Evolutionary conservation across 2,888 invertebrate genomes (phyloP).

Genomic region (Pimpla rufipes): DNA sequence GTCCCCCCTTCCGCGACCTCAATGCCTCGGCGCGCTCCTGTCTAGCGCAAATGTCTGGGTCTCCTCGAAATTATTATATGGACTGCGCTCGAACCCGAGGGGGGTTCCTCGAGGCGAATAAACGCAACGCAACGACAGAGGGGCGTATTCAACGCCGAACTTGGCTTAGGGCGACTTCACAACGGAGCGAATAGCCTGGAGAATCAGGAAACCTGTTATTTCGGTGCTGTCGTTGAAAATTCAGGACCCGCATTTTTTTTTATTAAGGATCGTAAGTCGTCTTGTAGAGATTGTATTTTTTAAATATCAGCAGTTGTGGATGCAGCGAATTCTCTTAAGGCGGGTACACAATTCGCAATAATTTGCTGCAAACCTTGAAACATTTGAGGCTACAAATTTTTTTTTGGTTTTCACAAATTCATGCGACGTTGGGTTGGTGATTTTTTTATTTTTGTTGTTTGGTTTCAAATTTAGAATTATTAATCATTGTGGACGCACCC

Average conservation of each 20-base stretch:
- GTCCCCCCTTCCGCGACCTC: constrained; percentile 54
- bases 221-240: background rate
- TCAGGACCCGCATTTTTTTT: background rate
- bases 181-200: constrained; percentile 20
- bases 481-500: constrained; percentile 46
- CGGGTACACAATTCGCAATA: no score
- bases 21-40: constrained; percentile 60
- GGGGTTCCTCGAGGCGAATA: constrained; percentile 67
- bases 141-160: constrained; percentile 48
- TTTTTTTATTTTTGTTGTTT: background rate
- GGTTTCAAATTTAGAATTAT: background rate
- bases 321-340: no score
- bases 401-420: no score
- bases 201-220: background rate
- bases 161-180: constrained; percentile 49
- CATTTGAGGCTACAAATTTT: no score
- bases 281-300: constrained; percentile 10
- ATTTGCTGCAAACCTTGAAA: no score
- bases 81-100: constrained; percentile 64
- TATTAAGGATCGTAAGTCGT: no score
- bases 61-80: constrained; percentile 77
- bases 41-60: constrained; percentile 72
- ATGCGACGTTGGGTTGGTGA: background rate
- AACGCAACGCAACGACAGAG: constrained; percentile 64
- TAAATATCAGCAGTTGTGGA: no score